Base-by-base conservation (phyloP, 2,888 invertebrate genomes). In the Lochmaea capreae region DNA sequence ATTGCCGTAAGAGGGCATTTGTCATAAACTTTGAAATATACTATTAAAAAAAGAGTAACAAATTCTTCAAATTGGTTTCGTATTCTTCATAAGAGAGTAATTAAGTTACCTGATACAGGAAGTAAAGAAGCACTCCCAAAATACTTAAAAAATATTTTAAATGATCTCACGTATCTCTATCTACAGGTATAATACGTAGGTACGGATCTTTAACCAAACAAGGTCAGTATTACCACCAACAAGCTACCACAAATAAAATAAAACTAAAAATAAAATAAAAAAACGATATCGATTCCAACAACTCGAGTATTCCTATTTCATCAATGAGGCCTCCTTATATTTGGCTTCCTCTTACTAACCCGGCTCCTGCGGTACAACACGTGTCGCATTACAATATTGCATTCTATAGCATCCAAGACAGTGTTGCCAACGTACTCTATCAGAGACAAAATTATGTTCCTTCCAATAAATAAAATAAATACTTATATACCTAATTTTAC, bases 361-460 rank as follows among this genome's bases (percentile, higher is more conserved):
- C 68, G 67, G 65, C 59, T 69, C 69, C 66, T 71, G 65, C 33
- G 72, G 67, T 63, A 65, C 58, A 66, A 75, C 75, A 75, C 72
- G 75, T 75, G 75, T 75, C 75, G 54, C 72, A 69, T 75, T 72
- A 72, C 72, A 72, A 71, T 74, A 71, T 74, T 61, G 65, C 68
- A 75, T 68, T 71, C 65, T 65, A 39, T 43, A 18, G 43, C 14
- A 54, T 9, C 33, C 8, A 66, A 66, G n/a, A 18, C 62, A 43
- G 43, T 18, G 62, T 63, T 63, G 62, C 62, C 43, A 43, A 63
- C 18, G 16, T 59, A 59, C 14, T 1, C 12, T 2, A 46, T 12
- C 14, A 46, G 12, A 46, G 4, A 46, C 4, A 46, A 46, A 46
- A 46, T 14, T 39, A 39, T 8, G 8, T 39, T 39, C 33, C 9